phyloP scores from a whole-genome alignment of 2,888 invertebrate species.

The Temnothorax rugatulus region DNA sequence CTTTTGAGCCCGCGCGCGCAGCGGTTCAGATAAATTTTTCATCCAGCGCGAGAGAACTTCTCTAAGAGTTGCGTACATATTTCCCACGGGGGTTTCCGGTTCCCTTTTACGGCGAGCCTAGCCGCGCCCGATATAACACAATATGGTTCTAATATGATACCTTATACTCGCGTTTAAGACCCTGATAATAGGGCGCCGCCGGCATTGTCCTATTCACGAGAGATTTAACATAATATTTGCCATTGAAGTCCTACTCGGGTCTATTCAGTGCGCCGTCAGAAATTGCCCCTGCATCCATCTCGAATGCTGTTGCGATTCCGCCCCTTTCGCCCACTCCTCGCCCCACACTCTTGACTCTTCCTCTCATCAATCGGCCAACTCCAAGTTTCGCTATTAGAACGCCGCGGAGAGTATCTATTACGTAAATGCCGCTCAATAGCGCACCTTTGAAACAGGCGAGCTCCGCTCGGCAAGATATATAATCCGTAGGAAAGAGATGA shows the following conservation, averaged over 20 bases:
- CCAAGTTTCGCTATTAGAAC: constrained; percentile 55
- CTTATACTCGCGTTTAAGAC: constrained; percentile 81
- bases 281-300: constrained; percentile 71
- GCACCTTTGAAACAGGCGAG: constrained; percentile 35
- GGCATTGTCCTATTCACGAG: constrained; percentile 84
- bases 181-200: constrained; percentile 79
- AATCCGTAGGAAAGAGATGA: background rate
- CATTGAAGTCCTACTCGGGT: constrained; percentile 82
- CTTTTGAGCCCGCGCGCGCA: background rate
- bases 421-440: constrained; percentile 47
- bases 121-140: constrained; percentile 79
- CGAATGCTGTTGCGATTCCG: constrained; percentile 51
- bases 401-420: constrained; percentile 49
- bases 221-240: constrained; percentile 86
- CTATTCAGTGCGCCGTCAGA: constrained; percentile 75
- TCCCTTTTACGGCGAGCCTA: constrained; percentile 74
- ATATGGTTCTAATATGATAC: constrained; percentile 81
- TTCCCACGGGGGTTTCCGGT: constrained; percentile 78
- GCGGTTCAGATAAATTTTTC: constrained; percentile 70
- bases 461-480: constrained; percentile 17
- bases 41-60: constrained; percentile 50
- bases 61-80: constrained; percentile 72
- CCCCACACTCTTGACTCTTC: background rate
- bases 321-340: constrained; percentile 20
- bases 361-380: constrained; percentile 32